Base-by-base conservation (phyloP, 2,888 invertebrate genomes). In the Pammene aurita region DNA sequence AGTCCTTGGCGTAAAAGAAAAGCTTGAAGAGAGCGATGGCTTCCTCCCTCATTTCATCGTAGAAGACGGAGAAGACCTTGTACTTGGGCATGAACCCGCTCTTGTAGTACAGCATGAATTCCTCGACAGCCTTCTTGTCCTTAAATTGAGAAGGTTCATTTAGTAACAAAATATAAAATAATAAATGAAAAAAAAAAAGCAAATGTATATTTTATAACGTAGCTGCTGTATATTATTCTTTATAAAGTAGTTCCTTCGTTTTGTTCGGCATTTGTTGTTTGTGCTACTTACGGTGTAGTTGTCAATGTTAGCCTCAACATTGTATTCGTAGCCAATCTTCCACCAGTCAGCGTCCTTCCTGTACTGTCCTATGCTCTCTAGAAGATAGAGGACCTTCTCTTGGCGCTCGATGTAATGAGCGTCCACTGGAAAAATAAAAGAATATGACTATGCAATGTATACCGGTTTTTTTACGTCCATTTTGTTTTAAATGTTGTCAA, bases 41-140 rank as follows among this genome's bases (percentile, higher is more conserved):
- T 44, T 58, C 42, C 18, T 58, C 57, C 26, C 57, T 58, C 57
- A 58, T 58, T 7, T 58, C 42, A 16, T 58, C 44, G 57, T 58
- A 58, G 18, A 58, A 44, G n/a, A 44, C 26, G n/a, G 57, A 58
- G 57, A 58, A 58, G 7, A 16, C 16, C 57, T 58, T 58, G 44
- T 58, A 58, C n/a, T 58, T 58, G 26, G 57, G 57, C 57, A 58
- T 58, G 44, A 58, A 26, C 9, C 57, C 57, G 16, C n/a, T 58
- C 57, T 26, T 58, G n/a, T 42, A 58, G 57, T 58, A 58, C 26
- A 58, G 5, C 57, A 58, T 9, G 42, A 58, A 58, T 18, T 58
- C 57, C 14, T 58, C 57, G 16, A 58, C 57, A 13, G 42, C 93
- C 79, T 93, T 94, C 71, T 87, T 84, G 75, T 92, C 87, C 92